A percentile compares a stretch with the other conserved stretches of the same genome.
phyloP scores from a whole-genome alignment of 2,888 invertebrate genomes.

The Mythimna impura region DNA sequence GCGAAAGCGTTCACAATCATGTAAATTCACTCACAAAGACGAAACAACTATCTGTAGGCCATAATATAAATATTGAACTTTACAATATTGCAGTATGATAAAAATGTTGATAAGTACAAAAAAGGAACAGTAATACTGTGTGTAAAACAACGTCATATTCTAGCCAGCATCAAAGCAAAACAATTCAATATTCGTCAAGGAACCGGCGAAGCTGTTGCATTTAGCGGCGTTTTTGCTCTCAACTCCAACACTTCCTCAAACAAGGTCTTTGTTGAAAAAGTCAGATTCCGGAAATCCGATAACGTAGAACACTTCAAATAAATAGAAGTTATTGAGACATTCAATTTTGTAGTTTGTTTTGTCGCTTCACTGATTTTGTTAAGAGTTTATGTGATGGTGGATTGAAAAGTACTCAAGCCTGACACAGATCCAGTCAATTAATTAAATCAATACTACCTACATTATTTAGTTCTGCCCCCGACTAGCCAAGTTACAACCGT shows the following conservation, averaged over 20 bases:
- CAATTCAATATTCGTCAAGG: constrained; percentile 16
- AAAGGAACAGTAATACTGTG: too few relatives aligned
- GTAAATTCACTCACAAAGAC: too few relatives aligned
- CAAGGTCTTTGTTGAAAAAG: constrained; percentile 48
- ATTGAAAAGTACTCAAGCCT: too few relatives aligned
- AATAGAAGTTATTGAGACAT: constrained; percentile 60
- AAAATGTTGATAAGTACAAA: too few relatives aligned
- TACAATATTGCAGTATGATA: too few relatives aligned
- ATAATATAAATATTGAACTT: too few relatives aligned
- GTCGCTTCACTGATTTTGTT: constrained; percentile 46
- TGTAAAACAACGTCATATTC: constrained; percentile 1
- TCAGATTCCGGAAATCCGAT: constrained; percentile 37
- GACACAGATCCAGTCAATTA: too few relatives aligned
- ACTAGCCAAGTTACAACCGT: too few relatives aligned
- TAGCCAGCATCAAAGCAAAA: constrained; percentile 25
- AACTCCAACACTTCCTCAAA: constrained; percentile 14
- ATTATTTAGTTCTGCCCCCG: too few relatives aligned
- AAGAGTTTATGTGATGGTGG: constrained; percentile 33
- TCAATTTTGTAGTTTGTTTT: constrained; percentile 46
- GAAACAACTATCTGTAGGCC: too few relatives aligned
- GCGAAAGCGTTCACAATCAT: too few relatives aligned
- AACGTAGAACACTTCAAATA: constrained; percentile 54
- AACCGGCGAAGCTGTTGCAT: constrained; percentile 32
- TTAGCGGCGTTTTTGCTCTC: constrained; percentile 11
- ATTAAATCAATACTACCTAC: too few relatives aligned